Conservation (phyloP, 23 tunicate genomes). For the Phallusia fumigata region DNA sequence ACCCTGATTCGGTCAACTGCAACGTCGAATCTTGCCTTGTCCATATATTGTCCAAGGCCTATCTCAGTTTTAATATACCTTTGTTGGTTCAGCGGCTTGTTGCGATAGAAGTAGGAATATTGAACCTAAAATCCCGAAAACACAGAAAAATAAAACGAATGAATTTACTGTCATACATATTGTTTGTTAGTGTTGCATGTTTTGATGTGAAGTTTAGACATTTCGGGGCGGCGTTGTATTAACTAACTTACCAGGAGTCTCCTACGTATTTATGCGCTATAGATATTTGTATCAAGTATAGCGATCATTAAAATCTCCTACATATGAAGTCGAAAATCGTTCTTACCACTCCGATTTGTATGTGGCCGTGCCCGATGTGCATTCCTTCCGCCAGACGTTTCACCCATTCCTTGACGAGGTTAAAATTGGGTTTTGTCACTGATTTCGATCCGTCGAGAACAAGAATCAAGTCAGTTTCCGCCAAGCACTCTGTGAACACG, state of each 20-base stretch:
- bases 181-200: neutral
- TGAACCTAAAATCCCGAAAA: conserved; percentile 41
- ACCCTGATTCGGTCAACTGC: conserved; percentile 75
- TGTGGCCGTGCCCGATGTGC: conserved; percentile 59
- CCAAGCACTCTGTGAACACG: conserved; percentile 33
- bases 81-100: conserved; percentile 42
- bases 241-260: too few relatives aligned
- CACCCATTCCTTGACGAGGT: conserved; percentile 67
- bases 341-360: conserved; percentile 86
- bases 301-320: too few relatives aligned
- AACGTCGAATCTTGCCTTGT: conserved; percentile 24
- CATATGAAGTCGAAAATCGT: too few relatives aligned
- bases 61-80: conserved; percentile 73
- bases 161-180: neutral
- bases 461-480: conserved; percentile 64
- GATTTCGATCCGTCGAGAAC: conserved; percentile 72
- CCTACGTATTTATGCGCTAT: too few relatives aligned
- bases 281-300: too few relatives aligned
- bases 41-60: conserved; percentile 46
- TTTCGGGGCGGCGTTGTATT: too few relatives aligned
- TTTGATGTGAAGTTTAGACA: too few relatives aligned
- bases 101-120: conserved; percentile 63
- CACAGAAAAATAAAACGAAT: neutral
- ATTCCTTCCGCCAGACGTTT: conserved; percentile 58
- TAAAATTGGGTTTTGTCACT: conserved; percentile 39